Base-by-base conservation (phyloP, 2,113 vertebrate species). In the Polyodon spathula region DNA sequence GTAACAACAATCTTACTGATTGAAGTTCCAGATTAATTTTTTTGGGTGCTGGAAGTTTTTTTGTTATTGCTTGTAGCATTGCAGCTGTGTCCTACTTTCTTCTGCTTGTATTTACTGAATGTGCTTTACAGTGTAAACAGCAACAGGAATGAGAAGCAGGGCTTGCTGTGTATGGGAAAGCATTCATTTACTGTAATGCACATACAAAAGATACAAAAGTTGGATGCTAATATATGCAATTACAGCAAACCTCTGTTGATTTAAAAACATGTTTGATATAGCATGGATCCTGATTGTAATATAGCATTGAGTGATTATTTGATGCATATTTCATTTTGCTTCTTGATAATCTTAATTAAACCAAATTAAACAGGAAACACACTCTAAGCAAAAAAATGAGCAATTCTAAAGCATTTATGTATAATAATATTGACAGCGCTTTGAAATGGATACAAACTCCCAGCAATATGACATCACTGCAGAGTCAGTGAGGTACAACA, bases 211-310 rank as follows among this genome's bases (percentile, higher is more conserved):
- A 50, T 10, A 50, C 46, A 50, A 14, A n/a, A 50, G 11, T 14
- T 10, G n/a, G 46, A 50, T 50, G 46, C n/a, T 10, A 50, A 50
- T 50, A 12, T 8, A 50, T 50, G 46, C n/a, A 50, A 50, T 50
- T 50, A 50, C 46, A 8, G n/a, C 46, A 50, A 50, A 50, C 46
- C 46, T 50, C 46, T 12, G 46, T 50, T 14, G 46, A 50, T 10
- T 50, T 50, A 50, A 50, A 50, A n/a, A n/a, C n/a, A n/a, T 50
- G n/a, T 50, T 50, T 50, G 46, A n/a, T 50, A 50, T n/a, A 50
- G n/a, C n/a, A 50, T 50, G 46, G 11, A 50, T 14, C 46, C 46
- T 50, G 4, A 50, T 50, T 50, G 11, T 10, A 50, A 50, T 50
- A n/a, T 50, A n/a, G 11, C 5, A n/a, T 50, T 50, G 11, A 14